phyloP scores from a whole-genome alignment of 2,113 vertebrate species.

The Istiophorus platypterus region DNA sequence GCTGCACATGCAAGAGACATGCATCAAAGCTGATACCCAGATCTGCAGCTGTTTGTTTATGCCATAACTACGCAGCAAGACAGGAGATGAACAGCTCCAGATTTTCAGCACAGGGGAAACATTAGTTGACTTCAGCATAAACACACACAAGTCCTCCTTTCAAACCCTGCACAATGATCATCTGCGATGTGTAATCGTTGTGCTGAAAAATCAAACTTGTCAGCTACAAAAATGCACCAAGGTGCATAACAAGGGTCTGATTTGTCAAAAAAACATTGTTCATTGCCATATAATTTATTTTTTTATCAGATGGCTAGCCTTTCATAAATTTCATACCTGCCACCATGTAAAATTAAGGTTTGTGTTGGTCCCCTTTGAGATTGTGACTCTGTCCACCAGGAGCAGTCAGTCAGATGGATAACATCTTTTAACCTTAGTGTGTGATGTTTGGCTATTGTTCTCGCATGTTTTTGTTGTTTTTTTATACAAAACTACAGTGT shows the following conservation, averaged over 20 bases:
- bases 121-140: constrained; percentile 38
- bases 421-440: neutral
- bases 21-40: constrained; percentile 64
- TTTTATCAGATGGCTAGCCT: constrained; percentile 23
- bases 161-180: constrained; percentile 51
- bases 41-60: constrained; percentile 71
- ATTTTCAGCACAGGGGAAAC: constrained; percentile 53
- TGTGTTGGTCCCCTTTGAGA: constrained; percentile 9
- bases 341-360: neutral
- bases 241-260: constrained; percentile 4
- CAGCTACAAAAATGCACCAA: neutral
- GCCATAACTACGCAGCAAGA: constrained; percentile 25
- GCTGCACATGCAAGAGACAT: constrained; percentile 47
- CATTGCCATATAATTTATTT: constrained; percentile 17
- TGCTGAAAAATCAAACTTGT: constrained; percentile 42
- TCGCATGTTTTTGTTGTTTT: neutral
- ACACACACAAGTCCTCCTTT: constrained; percentile 46
- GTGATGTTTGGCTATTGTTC: constrained; percentile 1
- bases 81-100: constrained; percentile 61
- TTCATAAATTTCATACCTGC: neutral
- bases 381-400: constrained; percentile 12
- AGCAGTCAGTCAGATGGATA: neutral
- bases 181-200: constrained; percentile 44
- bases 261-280: constrained; percentile 18
- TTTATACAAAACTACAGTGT: neutral